These are phyloP conservation scores for Thripadectes ignobilis DNA, from an alignment of 2,797 vertebrate species.

Conservation along the genomic window DNA sequence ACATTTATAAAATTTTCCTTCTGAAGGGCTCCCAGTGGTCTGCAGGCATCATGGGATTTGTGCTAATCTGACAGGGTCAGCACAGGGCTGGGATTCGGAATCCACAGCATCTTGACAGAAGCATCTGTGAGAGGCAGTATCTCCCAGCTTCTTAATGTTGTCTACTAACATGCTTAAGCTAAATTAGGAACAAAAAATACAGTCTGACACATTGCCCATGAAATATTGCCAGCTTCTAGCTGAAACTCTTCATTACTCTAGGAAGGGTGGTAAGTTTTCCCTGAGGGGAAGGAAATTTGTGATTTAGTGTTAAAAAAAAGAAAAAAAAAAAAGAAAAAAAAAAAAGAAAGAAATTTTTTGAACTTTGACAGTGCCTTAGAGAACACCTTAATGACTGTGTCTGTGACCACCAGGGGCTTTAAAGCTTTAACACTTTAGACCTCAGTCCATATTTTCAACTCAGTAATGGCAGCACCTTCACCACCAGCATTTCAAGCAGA, in stretches of 20 bases:
- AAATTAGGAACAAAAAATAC: slow-evolving; percentile 40
- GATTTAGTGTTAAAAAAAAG: not conserved
- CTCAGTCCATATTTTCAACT: not conserved
- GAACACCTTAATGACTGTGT: not conserved
- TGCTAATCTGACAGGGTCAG: not conserved
- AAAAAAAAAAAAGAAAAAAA: not conserved
- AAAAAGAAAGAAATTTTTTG: not conserved
- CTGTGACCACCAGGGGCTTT: not conserved
- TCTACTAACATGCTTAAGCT: slow-evolving; percentile 18
- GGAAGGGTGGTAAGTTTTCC: not conserved
- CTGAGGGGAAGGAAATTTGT: not conserved
- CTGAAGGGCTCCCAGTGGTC: not conserved
- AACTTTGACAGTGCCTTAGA: not conserved
- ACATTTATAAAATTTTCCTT: not conserved
- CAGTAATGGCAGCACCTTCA: not conserved
- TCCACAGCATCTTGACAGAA: not conserved
- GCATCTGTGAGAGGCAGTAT: not conserved
- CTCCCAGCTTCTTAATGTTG: slow-evolving; percentile 4
- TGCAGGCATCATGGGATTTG: not conserved
- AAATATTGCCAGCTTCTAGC: slow-evolving; percentile 41
- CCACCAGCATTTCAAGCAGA: not conserved
- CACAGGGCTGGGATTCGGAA: not conserved
- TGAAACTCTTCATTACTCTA: slow-evolving; percentile 15
- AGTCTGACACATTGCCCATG: slow-evolving; percentile 24
- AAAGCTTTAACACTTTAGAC: not conserved